These are phyloP conservation scores for Octopus bimaculoides DNA, from an alignment of 1,140 invertebrate species.

Conservation along the genomic window DNA sequence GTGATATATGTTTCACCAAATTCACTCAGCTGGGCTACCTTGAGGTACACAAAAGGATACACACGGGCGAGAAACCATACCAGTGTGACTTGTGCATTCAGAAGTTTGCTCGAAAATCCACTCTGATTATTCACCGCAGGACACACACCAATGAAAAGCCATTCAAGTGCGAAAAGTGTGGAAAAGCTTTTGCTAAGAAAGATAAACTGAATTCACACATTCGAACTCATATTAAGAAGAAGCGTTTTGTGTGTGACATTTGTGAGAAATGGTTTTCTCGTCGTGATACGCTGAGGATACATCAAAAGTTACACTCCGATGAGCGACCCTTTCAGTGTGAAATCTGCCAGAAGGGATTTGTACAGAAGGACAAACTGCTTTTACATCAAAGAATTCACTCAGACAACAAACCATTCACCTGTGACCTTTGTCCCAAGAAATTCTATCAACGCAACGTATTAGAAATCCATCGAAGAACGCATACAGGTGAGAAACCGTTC, in stretches of 20 bases:
- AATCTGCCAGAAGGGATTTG: conserved; percentile 30
- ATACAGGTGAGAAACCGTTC: conserved; percentile 93
- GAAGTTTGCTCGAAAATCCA: conserved; percentile 20
- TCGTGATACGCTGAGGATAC: conserved; percentile 87
- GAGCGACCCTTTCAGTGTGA: conserved; percentile 70
- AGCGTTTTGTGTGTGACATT: conserved; percentile 70
- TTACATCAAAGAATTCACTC: conserved; percentile 26
- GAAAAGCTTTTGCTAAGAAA: conserved; percentile 56
- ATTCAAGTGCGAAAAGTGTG: conserved; percentile 65
- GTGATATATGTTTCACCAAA: conserved; percentile 46
- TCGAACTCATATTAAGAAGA: conserved; percentile 61
- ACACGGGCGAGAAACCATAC: conserved; percentile 53
- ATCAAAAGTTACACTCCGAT: conserved; percentile 87
- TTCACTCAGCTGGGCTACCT: conserved; percentile 56
- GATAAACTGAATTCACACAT: conserved; percentile 70
- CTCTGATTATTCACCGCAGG: conserved; percentile 47
- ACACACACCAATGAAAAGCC: conserved; percentile 30
- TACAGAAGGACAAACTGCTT: conserved; percentile 18
- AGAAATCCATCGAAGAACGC: conserved; percentile 80
- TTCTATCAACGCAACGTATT: conserved; percentile 20
- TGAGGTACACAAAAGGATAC: conserved; percentile 58
- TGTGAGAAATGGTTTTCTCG: conserved; percentile 81
- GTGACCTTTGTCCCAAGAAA: conserved; percentile 57
- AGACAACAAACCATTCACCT: conserved; percentile 70
- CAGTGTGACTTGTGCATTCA: conserved; percentile 23